Conservation (phyloP, 1,140 invertebrate genomes). For the Drosophila bipectinata region DNA sequence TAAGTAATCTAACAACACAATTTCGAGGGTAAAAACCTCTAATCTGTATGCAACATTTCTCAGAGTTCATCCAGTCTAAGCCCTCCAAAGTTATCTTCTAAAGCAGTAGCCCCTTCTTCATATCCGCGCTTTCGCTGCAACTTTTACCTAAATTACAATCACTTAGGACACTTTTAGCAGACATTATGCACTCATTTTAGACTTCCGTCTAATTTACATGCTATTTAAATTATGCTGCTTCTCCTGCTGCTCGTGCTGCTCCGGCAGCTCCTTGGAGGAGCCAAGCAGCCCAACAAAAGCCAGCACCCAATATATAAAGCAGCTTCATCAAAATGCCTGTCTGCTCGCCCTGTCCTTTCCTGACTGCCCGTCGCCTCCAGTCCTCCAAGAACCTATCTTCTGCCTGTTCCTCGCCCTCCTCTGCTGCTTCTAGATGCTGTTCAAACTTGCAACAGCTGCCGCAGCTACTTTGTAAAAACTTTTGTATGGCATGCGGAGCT, state of each 20-base stretch:
- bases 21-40: background rate
- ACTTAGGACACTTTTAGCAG: slow-evolving; percentile 79
- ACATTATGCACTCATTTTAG: slow-evolving; percentile 82
- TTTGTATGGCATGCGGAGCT: slow-evolving; percentile 55
- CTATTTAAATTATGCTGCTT: slow-evolving; percentile 79
- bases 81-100: slow-evolving; percentile 11
- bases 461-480: slow-evolving; percentile 80
- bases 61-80: background rate
- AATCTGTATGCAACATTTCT: background rate
- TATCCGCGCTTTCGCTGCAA: slow-evolving; percentile 22
- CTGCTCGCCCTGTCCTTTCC: slow-evolving; percentile 28
- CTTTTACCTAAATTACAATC: slow-evolving; percentile 80
- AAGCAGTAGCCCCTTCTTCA: slow-evolving; percentile 7
- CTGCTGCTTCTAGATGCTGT: slow-evolving; percentile 49
- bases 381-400: background rate
- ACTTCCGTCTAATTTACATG: slow-evolving; percentile 83
- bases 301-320: slow-evolving; percentile 68
- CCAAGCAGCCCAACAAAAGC: slow-evolving; percentile 26
- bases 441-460: slow-evolving; percentile 79
- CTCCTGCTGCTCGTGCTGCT: background rate
- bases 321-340: slow-evolving; percentile 79
- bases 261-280: slow-evolving; percentile 11
- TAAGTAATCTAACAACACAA: background rate
- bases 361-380: background rate
- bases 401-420: background rate